A percentile compares a stretch with the other conserved stretches of the same genome.
These are phyloP conservation scores for Spondyliosoma cantharus DNA, from an alignment of 2,797 vertebrate species.

Conservation along the genomic window DNA sequence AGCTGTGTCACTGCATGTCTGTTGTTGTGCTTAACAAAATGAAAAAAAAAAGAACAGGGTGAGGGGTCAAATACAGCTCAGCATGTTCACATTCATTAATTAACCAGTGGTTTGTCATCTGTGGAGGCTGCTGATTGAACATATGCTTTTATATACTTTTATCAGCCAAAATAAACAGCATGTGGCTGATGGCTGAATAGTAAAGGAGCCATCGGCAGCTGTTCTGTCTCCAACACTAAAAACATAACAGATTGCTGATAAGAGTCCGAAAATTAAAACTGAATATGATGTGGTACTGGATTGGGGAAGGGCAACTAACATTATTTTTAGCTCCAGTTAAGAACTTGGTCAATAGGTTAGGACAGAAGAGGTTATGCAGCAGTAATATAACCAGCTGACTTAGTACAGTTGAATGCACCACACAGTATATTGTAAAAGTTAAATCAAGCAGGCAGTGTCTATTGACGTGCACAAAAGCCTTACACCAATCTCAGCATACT, in stretches of 20 bases:
- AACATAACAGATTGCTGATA: neutral
- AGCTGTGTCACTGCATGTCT: slow-evolving; percentile 3
- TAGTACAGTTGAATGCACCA: slow-evolving; percentile 14
- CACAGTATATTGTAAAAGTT: slow-evolving; percentile 25
- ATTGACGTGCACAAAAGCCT: slow-evolving; percentile 36
- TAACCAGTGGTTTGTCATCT: slow-evolving; percentile 33
- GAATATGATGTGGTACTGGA: neutral
- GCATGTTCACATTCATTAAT: slow-evolving; percentile 21
- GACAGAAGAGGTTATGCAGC: slow-evolving; percentile 4
- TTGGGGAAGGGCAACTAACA: neutral
- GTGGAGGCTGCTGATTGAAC: slow-evolving; percentile 12
- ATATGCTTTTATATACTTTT: neutral
- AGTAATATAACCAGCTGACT: slow-evolving; percentile 6
- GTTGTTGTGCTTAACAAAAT: neutral
- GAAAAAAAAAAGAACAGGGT: neutral
- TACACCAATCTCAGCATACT: neutral
- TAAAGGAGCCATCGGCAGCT: slow-evolving; percentile 21
- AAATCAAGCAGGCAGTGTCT: slow-evolving; percentile 30
- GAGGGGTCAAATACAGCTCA: slow-evolving; percentile 4
- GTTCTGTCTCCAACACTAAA: slow-evolving; percentile 4
- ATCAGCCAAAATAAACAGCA: slow-evolving; percentile 1
- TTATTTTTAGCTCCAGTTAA: slow-evolving; percentile 11
- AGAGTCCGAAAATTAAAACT: neutral
- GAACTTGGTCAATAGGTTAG: neutral
- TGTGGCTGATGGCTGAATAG: slow-evolving; percentile 29